Evolutionary conservation across 2,113 vertebrate species (phyloP).

Genomic region (Macrotus californicus): DNA sequence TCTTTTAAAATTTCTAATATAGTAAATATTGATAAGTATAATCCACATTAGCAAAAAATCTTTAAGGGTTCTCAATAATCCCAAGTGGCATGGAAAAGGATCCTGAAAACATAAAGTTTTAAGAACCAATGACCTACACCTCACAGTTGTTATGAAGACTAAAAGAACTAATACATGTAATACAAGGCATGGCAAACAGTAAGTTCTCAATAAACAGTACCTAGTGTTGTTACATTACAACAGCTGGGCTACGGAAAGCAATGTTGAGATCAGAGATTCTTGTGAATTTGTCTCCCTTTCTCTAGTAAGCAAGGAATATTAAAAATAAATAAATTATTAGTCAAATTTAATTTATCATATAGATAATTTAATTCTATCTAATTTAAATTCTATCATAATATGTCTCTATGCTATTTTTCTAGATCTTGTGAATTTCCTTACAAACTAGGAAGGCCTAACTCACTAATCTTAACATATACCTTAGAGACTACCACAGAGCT

Average conservation of each 20-base stretch:
- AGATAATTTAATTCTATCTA: no score
- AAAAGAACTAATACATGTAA: background rate
- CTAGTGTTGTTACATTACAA: background rate
- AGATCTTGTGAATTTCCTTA: background rate
- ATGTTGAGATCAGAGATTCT: background rate
- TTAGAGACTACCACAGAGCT: background rate
- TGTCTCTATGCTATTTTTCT: background rate
- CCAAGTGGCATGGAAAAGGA: background rate
- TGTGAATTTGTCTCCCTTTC: background rate
- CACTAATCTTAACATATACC: constrained; percentile 11
- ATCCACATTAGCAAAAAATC: background rate
- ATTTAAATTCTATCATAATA: constrained; percentile 34
- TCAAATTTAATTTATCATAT: constrained; percentile 1
- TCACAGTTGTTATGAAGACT: background rate
- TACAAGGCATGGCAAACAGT: background rate
- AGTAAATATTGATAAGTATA: constrained; percentile 9
- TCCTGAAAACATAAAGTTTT: constrained; percentile 26
- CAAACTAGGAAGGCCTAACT: background rate
- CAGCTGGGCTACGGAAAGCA: background rate
- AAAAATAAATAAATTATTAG: background rate
- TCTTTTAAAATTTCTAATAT: background rate
- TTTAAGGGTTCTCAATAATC: constrained; percentile 7
- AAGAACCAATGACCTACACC: background rate
- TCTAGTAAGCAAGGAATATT: background rate
- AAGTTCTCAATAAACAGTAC: background rate